Evolutionary conservation across 2,888 invertebrate species (phyloP), one percentile per base, ranked within the genome.

Genomic region (Platypus cylindrus): DNA sequence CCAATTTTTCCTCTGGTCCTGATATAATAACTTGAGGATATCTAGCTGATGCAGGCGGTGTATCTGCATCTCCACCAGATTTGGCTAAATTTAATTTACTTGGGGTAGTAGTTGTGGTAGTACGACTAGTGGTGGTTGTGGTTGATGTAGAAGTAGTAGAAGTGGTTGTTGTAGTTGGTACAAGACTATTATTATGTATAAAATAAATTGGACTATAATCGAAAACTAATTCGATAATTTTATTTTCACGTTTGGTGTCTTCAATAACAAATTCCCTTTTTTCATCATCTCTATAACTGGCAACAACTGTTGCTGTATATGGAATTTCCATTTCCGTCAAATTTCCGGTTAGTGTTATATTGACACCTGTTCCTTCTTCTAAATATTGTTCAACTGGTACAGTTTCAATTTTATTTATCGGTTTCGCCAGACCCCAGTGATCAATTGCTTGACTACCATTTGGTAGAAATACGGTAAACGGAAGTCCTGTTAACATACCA

Each of bases 131-230:
- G 0, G 63, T 60, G 2, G 65, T 64, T 2, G 64, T 63, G 2
- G 65, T 62, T 2, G 65, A 65, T 1, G 63, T 64, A 0, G 68
- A 66, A 1, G 68, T 67, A 0, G 67, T 66, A 2, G 70, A 67
- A 1, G 71, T 68, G 0, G 77, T 71, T 0, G 75, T 74, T 0
- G 80, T 85, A 8, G 83, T 84, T 2, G 87, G 86, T 13, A 86
- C 81, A 24, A 80, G 59, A 11, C 73, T 78, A 47, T 78, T 73
- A 58, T 87, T 87, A 32, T 70, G 68, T 27, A 81, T 59, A 61
- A 74, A 87, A 58, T 82, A 89, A 30, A 80, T 70, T 17, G 77
- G 76, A n/a, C 82, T 78, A 47, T 78, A 79, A 45, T 78, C 72
- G 4, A 79, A 71, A 45, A 68, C 70, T 1, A 86, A 71, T 52